These are phyloP conservation scores for Branchinecta sandiegonensis DNA, from an alignment of 2,888 invertebrate species.

Conservation along the genomic window DNA sequence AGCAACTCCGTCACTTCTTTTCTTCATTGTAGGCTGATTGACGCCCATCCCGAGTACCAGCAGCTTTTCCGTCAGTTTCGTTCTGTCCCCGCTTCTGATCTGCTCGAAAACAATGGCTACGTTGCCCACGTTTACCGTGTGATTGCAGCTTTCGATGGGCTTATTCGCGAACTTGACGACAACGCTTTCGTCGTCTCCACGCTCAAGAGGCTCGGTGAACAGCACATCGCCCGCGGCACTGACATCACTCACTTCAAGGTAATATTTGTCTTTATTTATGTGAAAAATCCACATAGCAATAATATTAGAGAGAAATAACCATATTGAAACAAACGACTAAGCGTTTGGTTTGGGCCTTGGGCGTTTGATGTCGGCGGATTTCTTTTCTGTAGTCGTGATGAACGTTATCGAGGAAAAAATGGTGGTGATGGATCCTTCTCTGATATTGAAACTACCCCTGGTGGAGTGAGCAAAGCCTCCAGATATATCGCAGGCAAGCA, in stretches of 20 bases:
- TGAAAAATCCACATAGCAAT: too few relatives aligned
- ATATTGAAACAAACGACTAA: too few relatives aligned
- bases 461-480: too few relatives aligned
- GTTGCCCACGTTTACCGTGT: slow-evolving; percentile 14
- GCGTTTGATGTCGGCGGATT: too few relatives aligned
- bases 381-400: too few relatives aligned
- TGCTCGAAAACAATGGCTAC: background rate
- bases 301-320: too few relatives aligned
- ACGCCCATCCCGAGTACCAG: slow-evolving; percentile 2
- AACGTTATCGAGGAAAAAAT: too few relatives aligned
- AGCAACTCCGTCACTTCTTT: too few relatives aligned
- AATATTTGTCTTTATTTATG: background rate
- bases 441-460: too few relatives aligned
- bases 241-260: slow-evolving; percentile 10
- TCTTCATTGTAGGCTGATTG: background rate
- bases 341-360: too few relatives aligned
- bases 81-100: background rate
- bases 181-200: background rate
- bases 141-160: slow-evolving; percentile 8
- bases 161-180: background rate
- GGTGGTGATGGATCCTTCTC: too few relatives aligned
- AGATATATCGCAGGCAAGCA: too few relatives aligned
- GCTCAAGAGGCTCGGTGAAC: background rate
- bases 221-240: slow-evolving; percentile 9
- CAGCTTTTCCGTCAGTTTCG: slow-evolving; percentile 12